These are phyloP conservation scores for Corythaixoides concolor DNA, from an alignment of 2,113 vertebrate species.

Conservation along the genomic window DNA sequence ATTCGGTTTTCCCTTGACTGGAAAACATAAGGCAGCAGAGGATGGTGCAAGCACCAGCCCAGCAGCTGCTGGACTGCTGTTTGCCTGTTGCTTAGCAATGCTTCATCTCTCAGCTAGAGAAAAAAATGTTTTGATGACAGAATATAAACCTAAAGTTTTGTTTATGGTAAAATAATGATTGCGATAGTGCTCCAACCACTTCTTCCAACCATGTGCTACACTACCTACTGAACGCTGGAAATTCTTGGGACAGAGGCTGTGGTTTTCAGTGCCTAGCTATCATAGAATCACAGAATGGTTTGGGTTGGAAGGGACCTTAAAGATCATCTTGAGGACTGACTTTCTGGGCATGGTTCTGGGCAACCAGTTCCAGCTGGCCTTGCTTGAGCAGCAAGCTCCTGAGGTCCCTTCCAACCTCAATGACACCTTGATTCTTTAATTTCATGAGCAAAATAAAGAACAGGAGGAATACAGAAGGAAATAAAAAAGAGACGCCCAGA, in stretches of 20 bases:
- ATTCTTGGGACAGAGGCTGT: background rate
- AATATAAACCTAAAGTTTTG: background rate
- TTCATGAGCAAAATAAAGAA: background rate
- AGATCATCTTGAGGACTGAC: background rate
- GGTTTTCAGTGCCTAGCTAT: background rate
- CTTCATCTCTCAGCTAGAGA: background rate
- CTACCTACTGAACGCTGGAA: background rate
- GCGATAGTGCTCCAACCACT: background rate
- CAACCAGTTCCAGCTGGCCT: background rate
- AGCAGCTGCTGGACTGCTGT: background rate
- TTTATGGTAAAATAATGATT: background rate
- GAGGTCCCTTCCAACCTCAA: background rate
- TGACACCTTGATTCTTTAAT: background rate
- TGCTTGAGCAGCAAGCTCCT: background rate
- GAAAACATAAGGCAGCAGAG: background rate
- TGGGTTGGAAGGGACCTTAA: too few species aligned
- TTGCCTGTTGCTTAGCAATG: conserved; percentile 43
- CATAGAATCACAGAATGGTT: too few species aligned
- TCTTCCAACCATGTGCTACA: background rate
- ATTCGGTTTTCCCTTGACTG: background rate
- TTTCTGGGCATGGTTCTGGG: background rate
- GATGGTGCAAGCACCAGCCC: background rate
- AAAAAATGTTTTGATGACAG: background rate
- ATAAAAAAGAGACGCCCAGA: background rate
- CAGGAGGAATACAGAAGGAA: background rate